Evolutionary conservation across 2,797 vertebrate genomes (phyloP), one percentile per base, ranked within the genome.

Genomic region (Typhlichthys subterraneus): DNA sequence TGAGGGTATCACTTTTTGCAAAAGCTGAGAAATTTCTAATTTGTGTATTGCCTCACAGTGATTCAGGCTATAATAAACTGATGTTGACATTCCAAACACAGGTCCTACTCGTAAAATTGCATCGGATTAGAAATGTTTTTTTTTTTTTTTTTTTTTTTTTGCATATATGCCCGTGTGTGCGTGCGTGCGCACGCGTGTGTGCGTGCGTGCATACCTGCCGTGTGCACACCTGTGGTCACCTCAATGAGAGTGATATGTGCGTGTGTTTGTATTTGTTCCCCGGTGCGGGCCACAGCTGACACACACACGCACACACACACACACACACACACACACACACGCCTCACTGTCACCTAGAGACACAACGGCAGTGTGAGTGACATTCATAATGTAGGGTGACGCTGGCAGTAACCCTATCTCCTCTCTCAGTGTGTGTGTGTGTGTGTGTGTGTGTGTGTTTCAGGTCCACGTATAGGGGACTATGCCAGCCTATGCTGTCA

Each of bases 201-300:
- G 74, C 54, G 60, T 63, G 65, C 23, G 68, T 75, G 75, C 72
- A 72, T 80, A 75, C 67, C 62, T 85, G 82, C 72, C 29, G 2
- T 71, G 78, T 48, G 75, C 83, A 83, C 87, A 90, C 87, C 87
- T 90, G 88, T 77, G 87, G 85, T 88, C 88, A 88, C 73, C 78
- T 80, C 77, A 79, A 49, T 17, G 33, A 66, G 63, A 70, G 64
- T 73, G 84, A 77, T 69, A 55, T 75, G 73, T 4, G 73, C 47
- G 71, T 65, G 59, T 86, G 79, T 87, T 83, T 87, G 81, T 77
- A 75, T 19, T 73, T 60, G 70, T 66, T 76, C 19, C 58, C 58
- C 14, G 76, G 84, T 51, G 75, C 62, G 57, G 53, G 84, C 75
- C 56, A 55, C 47, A 67, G 74, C 51, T 55, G 7, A 51, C 53